phyloP scores from a whole-genome alignment of 2,797 vertebrate genomes.

The Amblyopsis hoosieri region DNA sequence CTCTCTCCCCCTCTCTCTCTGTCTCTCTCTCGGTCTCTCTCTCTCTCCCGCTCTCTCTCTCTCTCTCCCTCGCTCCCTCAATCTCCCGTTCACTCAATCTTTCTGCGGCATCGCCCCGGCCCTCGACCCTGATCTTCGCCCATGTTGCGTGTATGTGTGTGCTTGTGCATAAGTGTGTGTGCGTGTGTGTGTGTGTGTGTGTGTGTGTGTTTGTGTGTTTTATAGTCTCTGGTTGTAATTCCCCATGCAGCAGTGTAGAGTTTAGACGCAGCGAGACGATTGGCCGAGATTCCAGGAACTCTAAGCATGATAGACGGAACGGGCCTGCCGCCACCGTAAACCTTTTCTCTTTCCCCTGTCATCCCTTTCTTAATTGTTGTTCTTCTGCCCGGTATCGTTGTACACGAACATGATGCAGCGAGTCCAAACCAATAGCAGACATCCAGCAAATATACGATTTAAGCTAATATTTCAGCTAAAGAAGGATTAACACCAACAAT shows the following conservation, averaged over 20 bases:
- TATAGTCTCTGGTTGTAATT: constrained; percentile 49
- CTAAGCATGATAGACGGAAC: constrained; percentile 59
- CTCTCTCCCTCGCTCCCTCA: background rate
- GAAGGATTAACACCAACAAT: too few species aligned
- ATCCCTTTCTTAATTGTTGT: background rate
- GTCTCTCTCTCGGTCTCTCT: background rate
- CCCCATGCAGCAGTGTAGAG: constrained; percentile 51
- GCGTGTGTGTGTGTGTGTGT: constrained; percentile 9
- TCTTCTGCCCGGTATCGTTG: background rate
- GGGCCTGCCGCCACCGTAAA: constrained; percentile 26
- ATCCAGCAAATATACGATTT: too few species aligned
- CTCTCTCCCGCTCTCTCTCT: background rate
- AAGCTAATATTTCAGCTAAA: too few species aligned
- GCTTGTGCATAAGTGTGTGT: constrained; percentile 2
- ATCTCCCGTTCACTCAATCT: constrained; percentile 1
- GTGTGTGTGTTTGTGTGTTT: constrained; percentile 26
- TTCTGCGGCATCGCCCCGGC: background rate
- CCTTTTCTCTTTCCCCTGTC: background rate
- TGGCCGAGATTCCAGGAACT: constrained; percentile 59
- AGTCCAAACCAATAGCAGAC: too few species aligned
- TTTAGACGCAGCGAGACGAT: constrained; percentile 49
- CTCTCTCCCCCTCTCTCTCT: background rate
- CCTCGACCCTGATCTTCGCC: constrained; percentile 6
- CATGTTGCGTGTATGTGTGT: constrained; percentile 3
- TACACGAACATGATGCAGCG: background rate